phyloP scores from a whole-genome alignment of 2,888 invertebrate species.

The Neoscelio sp. region DNA sequence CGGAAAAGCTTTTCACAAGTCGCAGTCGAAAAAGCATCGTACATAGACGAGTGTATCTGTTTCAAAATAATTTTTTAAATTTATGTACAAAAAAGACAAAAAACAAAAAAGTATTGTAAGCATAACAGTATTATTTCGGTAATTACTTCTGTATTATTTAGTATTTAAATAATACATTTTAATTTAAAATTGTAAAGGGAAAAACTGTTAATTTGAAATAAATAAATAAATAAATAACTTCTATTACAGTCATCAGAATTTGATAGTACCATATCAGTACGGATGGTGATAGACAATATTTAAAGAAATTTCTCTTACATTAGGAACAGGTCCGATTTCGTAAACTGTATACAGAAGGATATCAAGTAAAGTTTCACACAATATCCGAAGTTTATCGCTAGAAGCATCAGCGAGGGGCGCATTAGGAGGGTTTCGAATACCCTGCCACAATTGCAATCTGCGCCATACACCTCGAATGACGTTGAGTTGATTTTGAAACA shows the following conservation, averaged over 20 bases:
- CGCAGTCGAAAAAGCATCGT: constrained; percentile 75
- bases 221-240: constrained; percentile 16
- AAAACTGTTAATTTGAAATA: no score
- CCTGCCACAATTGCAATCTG: constrained; percentile 87
- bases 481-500: constrained; percentile 95
- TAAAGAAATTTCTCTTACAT: constrained; percentile 77
- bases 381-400: constrained; percentile 92
- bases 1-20: constrained; percentile 88
- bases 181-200: no score
- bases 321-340: constrained; percentile 84
- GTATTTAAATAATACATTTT: no score
- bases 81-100: not conserved
- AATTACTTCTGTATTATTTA: no score
- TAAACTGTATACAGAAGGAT: constrained; percentile 90
- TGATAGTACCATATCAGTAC: no score
- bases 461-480: constrained; percentile 90
- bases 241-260: no score
- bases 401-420: constrained; percentile 86
- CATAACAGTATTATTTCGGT: no score
- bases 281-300: not conserved
- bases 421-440: constrained; percentile 81
- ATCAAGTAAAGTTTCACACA: constrained; percentile 93
- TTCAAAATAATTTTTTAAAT: constrained; percentile 26
- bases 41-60: constrained; percentile 81
- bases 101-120: not conserved